Evolutionary conservation across 2,888 invertebrate genomes (phyloP), one percentile per base, ranked within the genome.

Genomic region (Macaria liturata): DNA sequence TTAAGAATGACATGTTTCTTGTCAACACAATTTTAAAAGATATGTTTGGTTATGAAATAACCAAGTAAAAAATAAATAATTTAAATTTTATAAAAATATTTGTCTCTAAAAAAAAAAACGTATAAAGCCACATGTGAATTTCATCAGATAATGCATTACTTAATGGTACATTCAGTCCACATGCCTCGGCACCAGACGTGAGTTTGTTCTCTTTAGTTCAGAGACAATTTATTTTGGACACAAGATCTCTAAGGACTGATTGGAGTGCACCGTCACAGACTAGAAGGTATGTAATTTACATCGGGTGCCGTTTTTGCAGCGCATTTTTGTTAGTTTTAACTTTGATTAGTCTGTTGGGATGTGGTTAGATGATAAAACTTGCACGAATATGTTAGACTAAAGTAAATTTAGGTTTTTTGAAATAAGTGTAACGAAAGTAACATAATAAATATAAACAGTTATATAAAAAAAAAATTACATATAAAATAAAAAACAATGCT

Each of bases 241-340:
- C 49, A 32, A 60, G 68, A 68, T 68, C 68, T 66, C 64, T 46
- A 61, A 60, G 66, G 64, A 68, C 64, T 68, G 68, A 66, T 68
- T 64, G 64, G 57, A 57, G 51, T 54, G 55, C 52, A 55, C 54
- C 53, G 20, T 54, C 54, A 47, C 49, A 46, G 49, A 54, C 50
- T 44, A 44, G 37, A 50, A 54, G 7, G 49, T 54, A 42, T 50
- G 32, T 32, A 49, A 44, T 59, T 51, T 59, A 47, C 39, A 46
- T 53, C 45, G n/a, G 34, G 49, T 45, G 31, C 34, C 32, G 46
- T 34, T 58, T 48, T 53, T 60, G 60, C 54, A 57, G 52, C 3
- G 52, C 60, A 42, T 57, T 57, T 57, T 56, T 48, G 48, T 48
- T 54, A 8, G 30, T 63, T 61, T 67, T 61, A 62, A 52, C 7